Conservation (phyloP, 2,888 invertebrate genomes). For the Myathropa florea region DNA sequence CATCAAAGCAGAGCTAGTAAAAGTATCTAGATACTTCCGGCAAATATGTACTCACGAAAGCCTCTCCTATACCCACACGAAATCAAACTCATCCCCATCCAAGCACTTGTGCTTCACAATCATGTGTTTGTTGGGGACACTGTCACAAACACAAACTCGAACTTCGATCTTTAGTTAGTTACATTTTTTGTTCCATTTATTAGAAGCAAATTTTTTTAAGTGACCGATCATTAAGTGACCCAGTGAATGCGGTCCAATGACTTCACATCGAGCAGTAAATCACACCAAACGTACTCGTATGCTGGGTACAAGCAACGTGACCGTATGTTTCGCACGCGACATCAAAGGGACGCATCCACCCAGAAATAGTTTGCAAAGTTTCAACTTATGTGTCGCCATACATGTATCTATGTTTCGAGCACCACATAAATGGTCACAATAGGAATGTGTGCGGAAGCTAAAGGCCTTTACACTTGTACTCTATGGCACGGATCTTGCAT, state of each 20-base stretch:
- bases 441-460: constrained; percentile 39
- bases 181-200: constrained; percentile 27
- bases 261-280: constrained; percentile 55
- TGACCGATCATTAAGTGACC: constrained; percentile 53
- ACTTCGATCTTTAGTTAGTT: constrained; percentile 9
- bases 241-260: constrained; percentile 66
- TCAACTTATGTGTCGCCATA: neutral
- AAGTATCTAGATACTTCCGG: constrained; percentile 56
- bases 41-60: constrained; percentile 54
- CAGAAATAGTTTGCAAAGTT: constrained; percentile 35
- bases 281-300: constrained; percentile 17
- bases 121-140: neutral
- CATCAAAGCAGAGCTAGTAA: constrained; percentile 34
- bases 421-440: constrained; percentile 1
- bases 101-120: constrained; percentile 17
- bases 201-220: constrained; percentile 25
- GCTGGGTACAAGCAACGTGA: constrained; percentile 3
- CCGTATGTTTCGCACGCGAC: constrained; percentile 25
- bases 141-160: constrained; percentile 18
- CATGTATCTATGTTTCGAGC: neutral
- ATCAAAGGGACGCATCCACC: constrained; percentile 46
- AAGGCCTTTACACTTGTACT: neutral
- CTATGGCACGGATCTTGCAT: constrained; percentile 18
- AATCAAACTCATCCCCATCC: constrained; percentile 6
- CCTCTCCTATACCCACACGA: neutral